Conservation (phyloP, 2,888 invertebrate genomes). For the Blastobasis lacticolella region DNA sequence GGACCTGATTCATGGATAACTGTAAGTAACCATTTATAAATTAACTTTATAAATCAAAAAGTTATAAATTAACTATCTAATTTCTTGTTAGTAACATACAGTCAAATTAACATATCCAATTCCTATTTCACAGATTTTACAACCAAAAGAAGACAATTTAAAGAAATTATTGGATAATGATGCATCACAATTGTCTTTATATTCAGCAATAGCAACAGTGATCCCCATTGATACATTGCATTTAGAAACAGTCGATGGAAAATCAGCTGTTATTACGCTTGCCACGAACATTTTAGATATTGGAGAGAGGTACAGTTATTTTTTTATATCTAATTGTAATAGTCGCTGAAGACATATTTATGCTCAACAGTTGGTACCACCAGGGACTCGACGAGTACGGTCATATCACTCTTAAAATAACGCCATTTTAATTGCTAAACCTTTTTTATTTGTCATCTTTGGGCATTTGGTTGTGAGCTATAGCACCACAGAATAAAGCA, state of each 20-base stretch:
- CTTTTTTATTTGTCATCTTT: too few species aligned
- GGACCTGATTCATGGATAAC: conserved; percentile 39
- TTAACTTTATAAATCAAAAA: too few species aligned
- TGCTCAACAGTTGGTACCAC: background rate
- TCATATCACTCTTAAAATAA: background rate
- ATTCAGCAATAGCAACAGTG: conserved; percentile 39
- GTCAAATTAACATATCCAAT: background rate
- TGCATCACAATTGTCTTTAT: conserved; percentile 35
- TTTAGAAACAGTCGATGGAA: conserved; percentile 4
- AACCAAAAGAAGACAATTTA: conserved; percentile 12
- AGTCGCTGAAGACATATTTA: background rate
- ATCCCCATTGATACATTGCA: conserved; percentile 27
- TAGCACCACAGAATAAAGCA: too few species aligned
- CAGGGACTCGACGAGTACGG: background rate
- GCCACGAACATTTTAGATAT: conserved; percentile 37
- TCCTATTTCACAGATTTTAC: conserved; percentile 26
- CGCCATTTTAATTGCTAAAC: too few species aligned
- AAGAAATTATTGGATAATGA: conserved; percentile 22
- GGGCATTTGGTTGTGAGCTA: too few species aligned
- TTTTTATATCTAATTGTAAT: background rate
- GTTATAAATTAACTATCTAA: too few species aligned
- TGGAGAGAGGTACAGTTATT: conserved; percentile 38
- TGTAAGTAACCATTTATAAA: conserved; percentile 33
- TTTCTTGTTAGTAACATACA: too few species aligned
- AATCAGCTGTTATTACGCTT: conserved; percentile 29